These are phyloP conservation scores for Drosophila limbata DNA, from an alignment of 2,888 invertebrate species.

Conservation along the genomic window DNA sequence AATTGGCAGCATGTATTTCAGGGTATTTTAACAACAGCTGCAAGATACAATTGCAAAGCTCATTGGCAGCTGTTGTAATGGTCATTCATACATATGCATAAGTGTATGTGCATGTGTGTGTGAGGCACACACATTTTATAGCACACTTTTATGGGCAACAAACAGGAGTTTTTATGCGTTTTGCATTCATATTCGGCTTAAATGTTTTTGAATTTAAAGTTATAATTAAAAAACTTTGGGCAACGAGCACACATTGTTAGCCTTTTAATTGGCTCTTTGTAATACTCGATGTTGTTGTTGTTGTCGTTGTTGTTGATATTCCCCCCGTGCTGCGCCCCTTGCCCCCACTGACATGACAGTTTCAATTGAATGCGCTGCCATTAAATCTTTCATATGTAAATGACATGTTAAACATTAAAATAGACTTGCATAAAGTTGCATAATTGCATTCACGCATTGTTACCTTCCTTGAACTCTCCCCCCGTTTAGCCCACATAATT, in stretches of 20 bases:
- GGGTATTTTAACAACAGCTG: slow-evolving; percentile 23
- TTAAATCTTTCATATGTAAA: slow-evolving; percentile 77
- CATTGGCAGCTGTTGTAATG: slow-evolving; percentile 42
- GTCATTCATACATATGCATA: slow-evolving; percentile 13
- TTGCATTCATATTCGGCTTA: slow-evolving; percentile 58
- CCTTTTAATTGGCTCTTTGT: slow-evolving; percentile 77
- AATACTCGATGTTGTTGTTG: slow-evolving; percentile 43
- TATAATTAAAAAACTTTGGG: slow-evolving; percentile 75
- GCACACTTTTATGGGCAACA: slow-evolving; percentile 74
- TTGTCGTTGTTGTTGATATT: slow-evolving; percentile 6
- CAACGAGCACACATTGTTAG: slow-evolving; percentile 65
- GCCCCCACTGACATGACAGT: slow-evolving; percentile 12
- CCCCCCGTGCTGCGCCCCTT: neutral
- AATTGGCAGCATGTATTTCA: neutral
- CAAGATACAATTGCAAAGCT: slow-evolving; percentile 27
- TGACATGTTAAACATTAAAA: slow-evolving; percentile 77
- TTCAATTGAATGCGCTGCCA: slow-evolving; percentile 66
- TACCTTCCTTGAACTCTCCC: neutral
- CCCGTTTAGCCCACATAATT: slow-evolving; percentile 38
- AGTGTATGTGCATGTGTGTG: slow-evolving; percentile 25
- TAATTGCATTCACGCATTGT: slow-evolving; percentile 72
- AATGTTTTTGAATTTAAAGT: slow-evolving; percentile 77
- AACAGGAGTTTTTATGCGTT: slow-evolving; percentile 70
- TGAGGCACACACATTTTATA: slow-evolving; percentile 49
- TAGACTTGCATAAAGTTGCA: slow-evolving; percentile 76